phyloP scores from a whole-genome alignment of 2,113 vertebrate genomes.

The Chionis minor region DNA sequence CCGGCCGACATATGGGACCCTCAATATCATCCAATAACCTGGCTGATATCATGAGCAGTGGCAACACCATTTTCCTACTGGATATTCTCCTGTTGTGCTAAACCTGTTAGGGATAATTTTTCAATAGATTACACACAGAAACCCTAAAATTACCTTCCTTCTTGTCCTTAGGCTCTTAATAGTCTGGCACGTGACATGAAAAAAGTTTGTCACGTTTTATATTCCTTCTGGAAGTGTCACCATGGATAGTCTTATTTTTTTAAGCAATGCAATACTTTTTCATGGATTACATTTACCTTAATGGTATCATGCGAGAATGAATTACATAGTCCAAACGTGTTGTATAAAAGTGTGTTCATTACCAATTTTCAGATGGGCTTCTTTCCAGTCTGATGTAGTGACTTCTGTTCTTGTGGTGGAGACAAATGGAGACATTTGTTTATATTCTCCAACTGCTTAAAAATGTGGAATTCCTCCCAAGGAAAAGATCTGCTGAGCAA shows the following conservation, averaged over 20 bases:
- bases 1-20: too few species aligned
- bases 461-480: background rate
- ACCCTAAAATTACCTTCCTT: background rate
- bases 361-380: background rate
- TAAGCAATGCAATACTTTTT: background rate
- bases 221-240: background rate
- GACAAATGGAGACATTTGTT: background rate
- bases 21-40: too few species aligned
- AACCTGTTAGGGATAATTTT: background rate
- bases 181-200: background rate
- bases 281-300: background rate
- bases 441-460: background rate
- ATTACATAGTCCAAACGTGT: background rate
- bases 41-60: background rate
- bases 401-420: background rate
- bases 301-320: background rate
- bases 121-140: background rate
- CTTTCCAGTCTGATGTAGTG: background rate
- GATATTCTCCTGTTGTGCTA: background rate
- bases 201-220: background rate
- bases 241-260: background rate
- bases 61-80: background rate
- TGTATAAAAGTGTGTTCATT: background rate
- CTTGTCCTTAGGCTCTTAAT: background rate
- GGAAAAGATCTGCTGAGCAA: background rate